Evolutionary conservation across 1,140 invertebrate species (phyloP).

Genomic region (Microvelia longipes): DNA sequence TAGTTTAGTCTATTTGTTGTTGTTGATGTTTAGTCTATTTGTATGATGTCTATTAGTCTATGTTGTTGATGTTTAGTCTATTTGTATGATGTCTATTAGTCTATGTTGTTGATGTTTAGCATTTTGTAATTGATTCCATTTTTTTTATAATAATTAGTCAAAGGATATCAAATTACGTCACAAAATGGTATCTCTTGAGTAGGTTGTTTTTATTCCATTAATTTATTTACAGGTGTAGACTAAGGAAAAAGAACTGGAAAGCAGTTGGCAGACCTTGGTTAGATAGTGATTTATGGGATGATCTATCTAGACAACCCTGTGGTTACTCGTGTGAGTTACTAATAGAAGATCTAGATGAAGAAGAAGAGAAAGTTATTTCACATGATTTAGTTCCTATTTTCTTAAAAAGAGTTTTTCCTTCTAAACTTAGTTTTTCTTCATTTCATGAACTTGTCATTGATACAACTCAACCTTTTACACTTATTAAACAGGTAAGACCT

Average conservation of each 20-base stretch:
- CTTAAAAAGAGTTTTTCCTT: neutral
- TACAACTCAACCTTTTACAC: neutral
- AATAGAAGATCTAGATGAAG: neutral
- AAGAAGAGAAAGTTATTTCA: neutral
- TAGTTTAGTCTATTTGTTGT: too few relatives aligned
- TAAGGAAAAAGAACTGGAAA: neutral
- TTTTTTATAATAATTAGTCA: too few relatives aligned
- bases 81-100: too few relatives aligned
- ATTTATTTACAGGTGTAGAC: neutral
- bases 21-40: too few relatives aligned
- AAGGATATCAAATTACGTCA: too few relatives aligned
- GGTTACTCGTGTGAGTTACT: neutral
- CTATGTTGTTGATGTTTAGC: too few relatives aligned
- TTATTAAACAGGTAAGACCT: neutral
- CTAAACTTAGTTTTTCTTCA: neutral
- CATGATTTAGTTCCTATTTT: neutral
- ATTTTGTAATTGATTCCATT: too few relatives aligned
- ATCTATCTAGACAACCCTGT: neutral
- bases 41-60: too few relatives aligned
- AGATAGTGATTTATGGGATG: neutral
- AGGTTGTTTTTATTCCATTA: too few relatives aligned
- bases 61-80: too few relatives aligned
- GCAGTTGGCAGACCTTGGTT: neutral
- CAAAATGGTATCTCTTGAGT: too few relatives aligned
- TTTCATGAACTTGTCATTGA: neutral